A percentile compares a stretch with the other conserved stretches of the same genome.
Evolutionary conservation across 2,113 vertebrate species (phyloP).

Genomic region (Spea bombifrons): DNA sequence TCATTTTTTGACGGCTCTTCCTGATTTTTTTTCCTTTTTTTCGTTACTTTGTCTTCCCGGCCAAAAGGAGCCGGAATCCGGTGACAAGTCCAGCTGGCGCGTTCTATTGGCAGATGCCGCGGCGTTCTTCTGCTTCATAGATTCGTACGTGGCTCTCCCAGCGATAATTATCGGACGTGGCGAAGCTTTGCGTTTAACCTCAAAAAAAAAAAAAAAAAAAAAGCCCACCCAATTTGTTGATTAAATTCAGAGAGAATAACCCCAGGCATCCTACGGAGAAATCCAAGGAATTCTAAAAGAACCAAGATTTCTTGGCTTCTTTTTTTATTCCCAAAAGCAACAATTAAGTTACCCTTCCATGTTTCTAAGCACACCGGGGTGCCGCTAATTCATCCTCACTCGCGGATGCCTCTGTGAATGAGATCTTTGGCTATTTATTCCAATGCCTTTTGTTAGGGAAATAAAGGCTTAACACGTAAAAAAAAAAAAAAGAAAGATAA

Average conservation of each 20-base stretch:
- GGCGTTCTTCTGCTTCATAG: background rate
- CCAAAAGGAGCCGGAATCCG: background rate
- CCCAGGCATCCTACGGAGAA: background rate
- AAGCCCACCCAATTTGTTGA: conserved; percentile 17
- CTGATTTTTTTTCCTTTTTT: conserved; percentile 9
- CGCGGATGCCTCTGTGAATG: conserved; percentile 14
- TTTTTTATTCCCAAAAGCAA: background rate
- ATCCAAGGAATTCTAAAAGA: background rate
- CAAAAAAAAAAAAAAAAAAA: background rate
- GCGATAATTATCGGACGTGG: conserved; percentile 4
- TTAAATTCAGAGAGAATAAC: background rate
- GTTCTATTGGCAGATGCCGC: conserved; percentile 10
- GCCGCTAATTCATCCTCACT: conserved; percentile 9
- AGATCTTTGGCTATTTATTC: conserved; percentile 19
- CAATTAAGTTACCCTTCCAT: conserved; percentile 6
- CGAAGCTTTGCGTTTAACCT: conserved; percentile 6
- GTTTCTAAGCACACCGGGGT: conserved; percentile 2
- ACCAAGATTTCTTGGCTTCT: background rate
- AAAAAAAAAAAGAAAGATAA: background rate
- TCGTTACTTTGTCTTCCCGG: background rate
- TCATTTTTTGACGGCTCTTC: conserved; percentile 11
- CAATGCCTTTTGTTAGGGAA: conserved; percentile 6
- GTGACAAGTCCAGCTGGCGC: conserved; percentile 9
- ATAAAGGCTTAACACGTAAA: background rate
- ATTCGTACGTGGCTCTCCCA: conserved; percentile 5